These are phyloP conservation scores for Octopus sinensis DNA, from an alignment of 1,140 invertebrate species.

Conservation along the genomic window DNA sequence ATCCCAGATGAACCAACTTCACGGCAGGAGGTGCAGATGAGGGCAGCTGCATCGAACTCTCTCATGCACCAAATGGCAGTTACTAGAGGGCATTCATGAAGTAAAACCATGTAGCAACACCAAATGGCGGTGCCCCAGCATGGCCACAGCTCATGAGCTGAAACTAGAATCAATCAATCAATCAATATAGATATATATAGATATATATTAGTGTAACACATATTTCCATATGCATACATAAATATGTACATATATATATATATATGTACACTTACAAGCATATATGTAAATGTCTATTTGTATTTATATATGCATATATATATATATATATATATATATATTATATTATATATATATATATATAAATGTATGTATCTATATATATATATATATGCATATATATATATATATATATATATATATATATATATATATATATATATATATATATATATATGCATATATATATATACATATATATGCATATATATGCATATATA, in stretches of 20 bases:
- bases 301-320: background rate
- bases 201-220: background rate
- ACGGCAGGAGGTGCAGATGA: no score
- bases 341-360: background rate
- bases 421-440: background rate
- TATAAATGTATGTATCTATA: background rate
- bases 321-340: constrained; percentile 5
- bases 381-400: background rate
- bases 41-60: no score
- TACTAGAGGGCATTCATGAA: no score
- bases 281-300: no score
- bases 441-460: background rate
- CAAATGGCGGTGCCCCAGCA: no score
- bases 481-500: background rate
- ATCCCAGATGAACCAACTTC: no score
- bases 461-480: background rate
- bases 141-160: no score
- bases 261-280: background rate
- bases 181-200: background rate
- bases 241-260: background rate
- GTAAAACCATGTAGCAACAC: no score
- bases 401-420: background rate
- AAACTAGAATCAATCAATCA: background rate
- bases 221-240: background rate
- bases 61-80: no score